Evolutionary conservation across 2,113 vertebrate species (phyloP), one percentile per base, ranked within the genome.

Genomic region (Gobiocypris rarus): DNA sequence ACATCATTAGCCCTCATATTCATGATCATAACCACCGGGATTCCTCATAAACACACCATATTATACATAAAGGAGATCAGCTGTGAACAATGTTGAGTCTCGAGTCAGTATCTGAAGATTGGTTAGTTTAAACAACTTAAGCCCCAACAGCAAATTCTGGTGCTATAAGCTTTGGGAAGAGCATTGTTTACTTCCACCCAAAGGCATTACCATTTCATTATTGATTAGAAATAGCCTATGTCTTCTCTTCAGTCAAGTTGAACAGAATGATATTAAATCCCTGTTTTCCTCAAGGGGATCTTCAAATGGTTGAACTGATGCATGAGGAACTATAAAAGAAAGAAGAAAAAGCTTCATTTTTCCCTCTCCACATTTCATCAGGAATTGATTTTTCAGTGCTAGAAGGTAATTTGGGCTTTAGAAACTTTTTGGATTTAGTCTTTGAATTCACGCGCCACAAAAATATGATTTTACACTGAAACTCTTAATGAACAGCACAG

Each of bases 151-250:
- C 65, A 70, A 48, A 41, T 41, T 82, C 61, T 89, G 79, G 52
- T 54, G 52, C 52, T 86, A 86, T 74, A 82, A 85, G 87, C 65
- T 61, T 63, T 41, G 45, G n/a, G 43, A 76, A 81, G 58, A 84
- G 45, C 74, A 28, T 86, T 90, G 86, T 89, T 81, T 86, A 82
- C 82, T 76, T 48, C 63, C 26, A 81, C 63, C 69, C 75, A 71
- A 52, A 78, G 86, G 71, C 58, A 74, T 80, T 78, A 50, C 65
- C 83, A 34, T 86, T 89, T 79, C 86, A 78, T 88, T 87, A 89
- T 92, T 84, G 89, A 89, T 92, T 81, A 88, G 84, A 85, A 90
- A 84, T 84, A 89, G 86, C 83, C 61, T 83, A 41, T 74, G 83
- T 76, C 71, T 85, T 90, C 63, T 86, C 71, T 65, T 82, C 86